Base-by-base conservation (phyloP, 2,888 invertebrate genomes). In the Plemyria rubiginata region DNA sequence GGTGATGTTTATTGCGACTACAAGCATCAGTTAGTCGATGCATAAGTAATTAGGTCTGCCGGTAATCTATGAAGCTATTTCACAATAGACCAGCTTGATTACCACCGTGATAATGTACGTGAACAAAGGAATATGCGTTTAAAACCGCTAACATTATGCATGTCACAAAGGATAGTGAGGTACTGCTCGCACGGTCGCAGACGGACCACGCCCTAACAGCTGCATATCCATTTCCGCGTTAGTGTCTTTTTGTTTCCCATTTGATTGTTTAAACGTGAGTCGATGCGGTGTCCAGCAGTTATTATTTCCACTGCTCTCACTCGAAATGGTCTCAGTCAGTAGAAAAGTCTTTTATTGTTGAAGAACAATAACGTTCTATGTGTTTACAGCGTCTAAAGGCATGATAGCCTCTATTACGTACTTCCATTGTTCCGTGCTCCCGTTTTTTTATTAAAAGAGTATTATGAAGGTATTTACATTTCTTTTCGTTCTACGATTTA, bases 201-300 rank as follows among this genome's bases (percentile, higher is more conserved):
- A 71, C 69, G 50, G 71, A 46, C 76, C 78, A 67, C 73, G 63
- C 70, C 61, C 70, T 67, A 70, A 56, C 57, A 59, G 67, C 79
- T 81, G 87, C 87, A 89, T 90, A 90, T 90, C 90, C 91, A 90
- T 90, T 88, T 89, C 85, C 90, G 86, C 90, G 90, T 92, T 90
- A 88, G 85, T 85, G 84, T 87, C 90, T 91, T 92, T 92, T 92
- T 92, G 90, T 92, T 91, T 88, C 77, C 80, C 82, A 84, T 88
- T 86, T 90, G 92, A 92, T 92, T 92, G 91, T 92, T 90, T 92
- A 90, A 90, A 86, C 90, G 90, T 87, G 90, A 90, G 88, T 89
- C 90, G 88, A 92, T 91, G 92, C 85, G 85, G 88, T 89, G 87
- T 87, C 87, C 89, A 85, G 79, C 85, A 84, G 87, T 88, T 89